Evolutionary conservation across 92 coral and sea anemone species (phyloP).

Genomic region (Anthopleura xanthogrammica): DNA sequence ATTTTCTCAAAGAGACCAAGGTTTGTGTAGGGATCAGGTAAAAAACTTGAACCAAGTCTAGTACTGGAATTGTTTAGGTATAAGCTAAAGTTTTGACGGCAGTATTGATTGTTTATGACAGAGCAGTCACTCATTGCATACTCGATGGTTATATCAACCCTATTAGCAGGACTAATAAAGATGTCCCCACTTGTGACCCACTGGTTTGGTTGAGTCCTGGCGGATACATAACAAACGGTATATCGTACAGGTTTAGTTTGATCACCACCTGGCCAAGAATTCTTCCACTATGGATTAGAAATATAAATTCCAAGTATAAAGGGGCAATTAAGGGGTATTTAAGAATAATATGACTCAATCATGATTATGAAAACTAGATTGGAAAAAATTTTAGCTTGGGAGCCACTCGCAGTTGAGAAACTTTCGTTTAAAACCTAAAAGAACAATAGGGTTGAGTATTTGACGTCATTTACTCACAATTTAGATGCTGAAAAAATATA

Average conservation of each 20-base stretch:
- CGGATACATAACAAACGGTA: not conserved
- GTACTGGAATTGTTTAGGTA: conserved; percentile 29
- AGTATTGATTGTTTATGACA: not conserved
- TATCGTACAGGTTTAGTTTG: not conserved
- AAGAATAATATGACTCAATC: too few relatives aligned
- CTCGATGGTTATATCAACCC: conserved; percentile 41
- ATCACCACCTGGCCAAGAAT: not conserved
- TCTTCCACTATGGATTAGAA: not conserved
- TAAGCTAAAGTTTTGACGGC: conserved; percentile 31
- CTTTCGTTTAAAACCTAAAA: too few relatives aligned
- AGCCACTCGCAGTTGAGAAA: too few relatives aligned
- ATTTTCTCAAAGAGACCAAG: not conserved
- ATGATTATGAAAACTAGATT: too few relatives aligned
- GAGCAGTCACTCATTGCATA: conserved; percentile 43
- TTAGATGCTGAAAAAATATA: too few relatives aligned
- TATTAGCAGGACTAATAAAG: conserved; percentile 24
- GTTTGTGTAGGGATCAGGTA: conserved; percentile 24
- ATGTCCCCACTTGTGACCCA: conserved; percentile 48
- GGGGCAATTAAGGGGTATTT: too few relatives aligned
- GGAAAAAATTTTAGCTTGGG: too few relatives aligned
- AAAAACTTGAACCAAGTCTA: not conserved
- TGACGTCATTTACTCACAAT: too few relatives aligned
- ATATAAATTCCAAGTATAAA: too few relatives aligned
- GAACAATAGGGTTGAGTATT: too few relatives aligned
- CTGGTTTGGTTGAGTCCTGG: not conserved